Evolutionary conservation across 2,113 vertebrate species (phyloP).

Genomic region (Terrapene triunguis): DNA sequence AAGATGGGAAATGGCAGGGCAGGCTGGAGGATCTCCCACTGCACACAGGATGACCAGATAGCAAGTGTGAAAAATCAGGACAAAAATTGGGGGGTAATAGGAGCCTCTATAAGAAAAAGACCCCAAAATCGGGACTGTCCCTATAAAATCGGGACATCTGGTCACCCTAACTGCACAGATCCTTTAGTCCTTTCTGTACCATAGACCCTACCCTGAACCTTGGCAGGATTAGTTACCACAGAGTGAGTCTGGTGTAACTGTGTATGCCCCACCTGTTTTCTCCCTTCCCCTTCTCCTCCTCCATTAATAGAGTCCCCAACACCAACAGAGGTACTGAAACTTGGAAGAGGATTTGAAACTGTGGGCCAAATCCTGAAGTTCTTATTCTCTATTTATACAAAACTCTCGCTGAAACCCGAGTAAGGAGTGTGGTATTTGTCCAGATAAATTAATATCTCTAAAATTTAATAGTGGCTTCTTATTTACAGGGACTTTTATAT

Average conservation of each 20-base stretch:
- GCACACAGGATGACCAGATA: not conserved
- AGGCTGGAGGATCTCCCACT: not conserved
- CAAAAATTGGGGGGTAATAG: too few species aligned
- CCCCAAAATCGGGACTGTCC: too few species aligned
- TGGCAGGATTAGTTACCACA: not conserved
- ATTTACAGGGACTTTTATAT: not conserved
- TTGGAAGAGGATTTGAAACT: not conserved
- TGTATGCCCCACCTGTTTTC: not conserved
- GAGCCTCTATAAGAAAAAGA: too few species aligned
- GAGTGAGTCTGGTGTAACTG: not conserved
- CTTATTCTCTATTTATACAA: not conserved
- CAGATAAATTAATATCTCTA: not conserved
- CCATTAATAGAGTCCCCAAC: not conserved
- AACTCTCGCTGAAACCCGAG: not conserved
- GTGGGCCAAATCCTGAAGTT: not conserved
- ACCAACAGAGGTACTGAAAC: not conserved
- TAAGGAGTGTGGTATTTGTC: not conserved
- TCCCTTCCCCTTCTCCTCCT: not conserved
- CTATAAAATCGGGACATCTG: too few species aligned
- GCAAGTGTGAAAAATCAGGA: too few species aligned
- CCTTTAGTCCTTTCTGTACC: constrained; percentile 12
- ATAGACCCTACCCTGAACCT: not conserved
- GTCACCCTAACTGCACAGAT: not conserved
- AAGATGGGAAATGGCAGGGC: not conserved
- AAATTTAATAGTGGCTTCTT: not conserved